phyloP scores from a whole-genome alignment of 2,888 invertebrate species.

The Hesperia comma region DNA sequence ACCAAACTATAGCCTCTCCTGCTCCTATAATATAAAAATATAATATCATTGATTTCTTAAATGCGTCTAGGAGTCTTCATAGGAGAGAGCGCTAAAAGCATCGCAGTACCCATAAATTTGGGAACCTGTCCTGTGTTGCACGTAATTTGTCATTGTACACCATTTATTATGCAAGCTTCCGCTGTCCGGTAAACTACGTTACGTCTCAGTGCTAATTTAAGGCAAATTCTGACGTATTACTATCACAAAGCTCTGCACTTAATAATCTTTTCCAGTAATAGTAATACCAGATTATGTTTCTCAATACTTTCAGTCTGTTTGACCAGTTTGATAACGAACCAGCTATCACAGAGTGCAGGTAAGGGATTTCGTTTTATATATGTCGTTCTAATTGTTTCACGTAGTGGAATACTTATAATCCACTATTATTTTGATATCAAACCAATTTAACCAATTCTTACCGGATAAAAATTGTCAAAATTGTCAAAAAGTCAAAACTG shows the following conservation, averaged over 20 bases:
- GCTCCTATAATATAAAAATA: too few relatives aligned
- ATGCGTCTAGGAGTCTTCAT: neutral
- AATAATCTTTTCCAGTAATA: neutral
- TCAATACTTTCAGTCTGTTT: too few relatives aligned
- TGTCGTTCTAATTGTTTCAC: too few relatives aligned
- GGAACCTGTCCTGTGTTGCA: constrained; percentile 36
- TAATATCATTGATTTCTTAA: neutral
- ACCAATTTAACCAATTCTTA: too few relatives aligned
- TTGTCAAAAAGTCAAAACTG: too few relatives aligned
- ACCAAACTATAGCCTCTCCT: too few relatives aligned
- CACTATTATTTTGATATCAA: too few relatives aligned
- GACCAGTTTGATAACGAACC: too few relatives aligned
- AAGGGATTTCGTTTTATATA: too few relatives aligned
- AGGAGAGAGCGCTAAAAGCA: constrained; percentile 21
- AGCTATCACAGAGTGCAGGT: too few relatives aligned
- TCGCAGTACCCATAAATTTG: constrained; percentile 28
- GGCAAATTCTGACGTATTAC: constrained; percentile 34
- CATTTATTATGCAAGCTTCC: constrained; percentile 40
- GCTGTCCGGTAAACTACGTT: constrained; percentile 30
- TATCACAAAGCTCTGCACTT: constrained; percentile 18
- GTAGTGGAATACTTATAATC: too few relatives aligned
- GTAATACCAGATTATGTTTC: neutral
- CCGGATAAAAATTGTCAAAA: too few relatives aligned
- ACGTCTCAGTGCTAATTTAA: constrained; percentile 34
- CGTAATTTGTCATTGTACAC: constrained; percentile 43